Conservation (phyloP, 64 coral and sea anemone species). For the Stichodactyla helianthus region DNA sequence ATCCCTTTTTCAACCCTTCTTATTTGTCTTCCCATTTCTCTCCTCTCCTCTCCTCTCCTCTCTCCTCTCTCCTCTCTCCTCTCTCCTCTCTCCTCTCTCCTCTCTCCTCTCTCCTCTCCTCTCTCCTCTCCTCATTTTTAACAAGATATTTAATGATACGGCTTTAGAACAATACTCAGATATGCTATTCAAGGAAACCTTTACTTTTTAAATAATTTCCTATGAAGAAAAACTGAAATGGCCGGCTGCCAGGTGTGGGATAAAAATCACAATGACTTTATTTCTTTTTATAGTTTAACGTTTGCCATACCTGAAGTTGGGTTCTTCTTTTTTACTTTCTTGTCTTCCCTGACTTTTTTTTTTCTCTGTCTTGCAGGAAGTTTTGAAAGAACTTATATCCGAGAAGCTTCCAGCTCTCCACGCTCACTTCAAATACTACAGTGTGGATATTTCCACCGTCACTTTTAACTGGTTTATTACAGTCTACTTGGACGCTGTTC, state of each 20-base stretch:
- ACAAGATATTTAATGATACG: too few relatives aligned
- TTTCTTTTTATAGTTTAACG: background rate
- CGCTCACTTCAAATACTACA: slow-evolving; percentile 82
- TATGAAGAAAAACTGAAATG: too few relatives aligned
- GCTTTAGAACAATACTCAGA: too few relatives aligned
- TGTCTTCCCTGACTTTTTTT: background rate
- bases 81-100: background rate
- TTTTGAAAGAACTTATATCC: slow-evolving; percentile 63
- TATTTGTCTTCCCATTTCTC: background rate
- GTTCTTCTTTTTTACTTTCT: background rate
- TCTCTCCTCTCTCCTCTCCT: background rate
- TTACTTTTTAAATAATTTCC: too few relatives aligned
- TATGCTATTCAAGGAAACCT: too few relatives aligned
- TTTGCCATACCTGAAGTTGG: background rate
- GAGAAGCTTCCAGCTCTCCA: slow-evolving; percentile 58
- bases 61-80: background rate
- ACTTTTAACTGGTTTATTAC: slow-evolving; percentile 95
- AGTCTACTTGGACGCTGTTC: slow-evolving; percentile 78
- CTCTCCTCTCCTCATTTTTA: background rate
- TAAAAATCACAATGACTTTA: background rate
- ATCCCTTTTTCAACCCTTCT: too few relatives aligned
- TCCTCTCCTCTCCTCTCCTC: background rate
- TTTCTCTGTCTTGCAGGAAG: slow-evolving; percentile 50
- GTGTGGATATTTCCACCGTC: slow-evolving; percentile 75
- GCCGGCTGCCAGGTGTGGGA: too few relatives aligned